Conservation (phyloP, 2,113 vertebrate genomes). For the Atrichornis clamosus region DNA sequence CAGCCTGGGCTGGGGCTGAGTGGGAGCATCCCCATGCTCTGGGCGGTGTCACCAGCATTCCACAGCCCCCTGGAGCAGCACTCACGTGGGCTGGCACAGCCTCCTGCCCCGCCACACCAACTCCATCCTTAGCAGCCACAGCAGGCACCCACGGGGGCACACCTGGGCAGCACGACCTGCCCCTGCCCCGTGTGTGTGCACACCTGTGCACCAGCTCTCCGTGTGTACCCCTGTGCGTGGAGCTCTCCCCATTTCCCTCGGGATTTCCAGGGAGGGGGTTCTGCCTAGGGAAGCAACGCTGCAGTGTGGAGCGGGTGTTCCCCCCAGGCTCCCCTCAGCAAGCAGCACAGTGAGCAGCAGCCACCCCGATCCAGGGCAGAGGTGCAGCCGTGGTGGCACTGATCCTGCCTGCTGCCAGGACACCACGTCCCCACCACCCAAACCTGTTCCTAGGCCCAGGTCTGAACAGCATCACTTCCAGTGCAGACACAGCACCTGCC, state of each 20-base stretch:
- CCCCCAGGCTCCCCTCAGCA: not conserved
- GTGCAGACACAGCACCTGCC: not conserved
- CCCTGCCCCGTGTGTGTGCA: not conserved
- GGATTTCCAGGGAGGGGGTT: not conserved
- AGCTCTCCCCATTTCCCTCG: not conserved
- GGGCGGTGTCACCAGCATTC: not conserved
- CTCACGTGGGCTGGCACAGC: not conserved
- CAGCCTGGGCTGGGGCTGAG: not conserved
- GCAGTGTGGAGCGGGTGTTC: no score
- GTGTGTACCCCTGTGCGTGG: accelerated
- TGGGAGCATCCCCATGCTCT: not conserved
- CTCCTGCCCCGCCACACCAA: not conserved
- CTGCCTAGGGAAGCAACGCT: not conserved
- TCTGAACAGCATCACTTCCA: accelerated
- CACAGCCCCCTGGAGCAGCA: not conserved
- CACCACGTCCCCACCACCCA: accelerated
- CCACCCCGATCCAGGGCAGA: not conserved
- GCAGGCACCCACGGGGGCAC: not conserved
- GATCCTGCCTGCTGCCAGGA: not conserved
- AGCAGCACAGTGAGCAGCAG: not conserved
- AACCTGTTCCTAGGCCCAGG: accelerated
- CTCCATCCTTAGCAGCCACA: not conserved
- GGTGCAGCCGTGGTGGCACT: accelerated
- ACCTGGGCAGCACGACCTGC: accelerated
- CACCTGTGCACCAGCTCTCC: accelerated